Conservation (phyloP, 2,113 vertebrate species). For the Polypterus bichir region DNA sequence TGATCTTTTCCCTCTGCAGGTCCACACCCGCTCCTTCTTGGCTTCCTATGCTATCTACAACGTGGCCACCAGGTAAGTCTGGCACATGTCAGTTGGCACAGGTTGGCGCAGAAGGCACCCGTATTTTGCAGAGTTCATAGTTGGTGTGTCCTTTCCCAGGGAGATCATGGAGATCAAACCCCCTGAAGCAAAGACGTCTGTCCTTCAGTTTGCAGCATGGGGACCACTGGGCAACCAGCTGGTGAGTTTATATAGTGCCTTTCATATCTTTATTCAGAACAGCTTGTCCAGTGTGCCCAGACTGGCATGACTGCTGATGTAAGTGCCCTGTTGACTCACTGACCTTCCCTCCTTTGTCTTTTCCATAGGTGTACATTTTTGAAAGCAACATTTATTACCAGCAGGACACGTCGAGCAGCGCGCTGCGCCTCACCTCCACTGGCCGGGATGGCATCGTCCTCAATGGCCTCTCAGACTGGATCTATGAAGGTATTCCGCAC, state of each 20-base stretch:
- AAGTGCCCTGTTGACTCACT: no score
- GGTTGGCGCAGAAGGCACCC: no score
- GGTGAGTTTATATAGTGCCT: conserved; percentile 30
- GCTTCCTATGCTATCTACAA: conserved; percentile 60
- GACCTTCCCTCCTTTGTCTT: not conserved
- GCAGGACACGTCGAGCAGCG: conserved; percentile 33
- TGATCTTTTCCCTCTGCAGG: conserved; percentile 53
- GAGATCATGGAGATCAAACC: conserved; percentile 42
- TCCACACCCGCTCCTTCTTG: conserved; percentile 63
- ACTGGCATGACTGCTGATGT: no score
- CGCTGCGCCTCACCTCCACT: conserved; percentile 46
- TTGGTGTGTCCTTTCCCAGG: conserved; percentile 33
- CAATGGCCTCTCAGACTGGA: conserved; percentile 64
- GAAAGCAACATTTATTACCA: conserved; percentile 65
- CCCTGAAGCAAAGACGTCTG: conserved; percentile 28
- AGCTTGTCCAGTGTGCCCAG: not conserved
- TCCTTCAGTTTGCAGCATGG: conserved; percentile 54
- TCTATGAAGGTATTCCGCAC: conserved; percentile 49
- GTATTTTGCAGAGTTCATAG: conserved; percentile 2
- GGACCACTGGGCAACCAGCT: conserved; percentile 59
- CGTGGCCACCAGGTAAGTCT: conserved; percentile 60
- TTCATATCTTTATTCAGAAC: not conserved
- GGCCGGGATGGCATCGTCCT: conserved; percentile 37
- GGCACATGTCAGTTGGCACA: no score
- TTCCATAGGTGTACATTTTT: conserved; percentile 48